Evolutionary conservation across 64 coral and sea anemone genomes (phyloP), one percentile per base, ranked within the genome.

Genomic region (Montipora foliosa): DNA sequence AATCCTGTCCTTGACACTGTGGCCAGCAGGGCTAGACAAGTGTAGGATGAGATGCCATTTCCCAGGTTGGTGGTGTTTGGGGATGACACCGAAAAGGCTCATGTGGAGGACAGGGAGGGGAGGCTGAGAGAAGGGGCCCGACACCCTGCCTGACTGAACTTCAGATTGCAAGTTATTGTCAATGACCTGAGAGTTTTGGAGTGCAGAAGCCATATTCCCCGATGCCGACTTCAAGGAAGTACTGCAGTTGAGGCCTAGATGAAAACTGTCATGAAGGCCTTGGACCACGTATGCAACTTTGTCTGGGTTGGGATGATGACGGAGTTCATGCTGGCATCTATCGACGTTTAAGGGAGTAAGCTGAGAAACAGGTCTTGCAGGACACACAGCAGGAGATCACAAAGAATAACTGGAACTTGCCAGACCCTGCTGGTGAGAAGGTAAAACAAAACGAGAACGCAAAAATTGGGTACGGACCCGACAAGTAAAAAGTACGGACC

Each of bases 1-100:
- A 19, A 93, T 96, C 0, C 87, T 90, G 68, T 90, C 80, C 21
- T 96, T 93, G 22, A 93, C 87, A 46, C 95, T 96, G 75, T 21
- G 53, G 37, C 91, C 80, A 19, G 5, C 21, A 46, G 80, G 70
- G 21, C 74, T 73, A 2, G 69, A 87, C 15, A 92, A 67, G 24
- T 96, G 87, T 10, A 96, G 49, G 37, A 86, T 96, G 8, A 96
- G 81, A 3, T 76, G 25, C 91, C 95, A 24, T 24, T 24, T 24
- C 24, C 24, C 24, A 24, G 24, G 24, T 24, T 24, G 24, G 24
- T 24, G 24, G 93, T 44, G 76, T 90, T 68, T 91, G 80, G 78
- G 78, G 49, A 82, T 91, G 10, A 67, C 78, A 20, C 75, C 59
- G 52, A 92, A 92, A 17, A 44, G 24, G 24, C 24, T 24, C 24